Base-by-base conservation (phyloP, 1,140 invertebrate genomes). In the Bombus superbus region DNA sequence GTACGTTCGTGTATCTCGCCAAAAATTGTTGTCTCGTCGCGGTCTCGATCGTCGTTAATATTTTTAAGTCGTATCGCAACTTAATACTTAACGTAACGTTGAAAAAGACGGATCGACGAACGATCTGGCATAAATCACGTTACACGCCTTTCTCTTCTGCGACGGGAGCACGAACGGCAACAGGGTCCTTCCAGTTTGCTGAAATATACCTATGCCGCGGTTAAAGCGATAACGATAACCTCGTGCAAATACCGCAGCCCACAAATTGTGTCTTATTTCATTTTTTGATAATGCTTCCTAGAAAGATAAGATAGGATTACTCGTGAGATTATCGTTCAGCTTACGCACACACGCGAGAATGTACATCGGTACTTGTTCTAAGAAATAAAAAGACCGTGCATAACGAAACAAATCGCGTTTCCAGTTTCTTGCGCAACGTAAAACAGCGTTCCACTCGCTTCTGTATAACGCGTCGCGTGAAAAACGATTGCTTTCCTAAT, bases 211-310 rank as follows among this genome's bases (percentile, higher is more conserved):
- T 25, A 73, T 72, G 32, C 42, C n/a, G 22, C 42, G 32, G 18
- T 32, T 5, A 40, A 66, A 32, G 40, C 18, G 86, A 80, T 44
- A 53, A 44, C 35, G 87, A 88, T 88, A 88, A 86, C n/a, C 42
- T 22, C 35, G 28, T 53, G 80, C 62, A 88, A 88, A 88, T 74
- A 79, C 44, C 32, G 69, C 28, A 15, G 22, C 28, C n/a, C 28
- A 81, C 77, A 78, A 42, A 81, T 5, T 28, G 35, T 18, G 42
- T 72, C 72, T 81, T 75, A 35, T 88, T 83, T 53, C n/a, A 22
- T 22, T 38, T 38, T 66, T 28, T 57, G 32, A 59, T 74, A 77
- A 76, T 38, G 40, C 44, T 68, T 74, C 32, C 57, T 38, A 59
- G n/a, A 53, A 13, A 38, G 59, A 40, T 42, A 38, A 79, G 47